phyloP scores from a whole-genome alignment of 2,797 vertebrate genomes.

The Monodelphis domestica region DNA sequence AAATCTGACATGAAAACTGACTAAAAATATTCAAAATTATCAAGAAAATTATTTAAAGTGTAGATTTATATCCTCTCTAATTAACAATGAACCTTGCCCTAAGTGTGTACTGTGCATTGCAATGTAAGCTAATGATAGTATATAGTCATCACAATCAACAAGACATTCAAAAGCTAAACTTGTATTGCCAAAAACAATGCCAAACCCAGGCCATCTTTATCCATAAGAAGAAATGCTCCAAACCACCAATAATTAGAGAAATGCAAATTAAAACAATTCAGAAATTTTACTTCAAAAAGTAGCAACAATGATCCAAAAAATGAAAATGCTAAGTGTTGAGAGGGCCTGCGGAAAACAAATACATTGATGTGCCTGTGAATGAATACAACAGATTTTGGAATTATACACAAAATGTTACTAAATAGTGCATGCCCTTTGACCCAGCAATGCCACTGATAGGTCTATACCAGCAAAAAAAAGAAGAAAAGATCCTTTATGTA shows the following conservation, averaged over 20 bases:
- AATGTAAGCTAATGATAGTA: constrained; percentile 37
- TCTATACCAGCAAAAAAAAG: not conserved
- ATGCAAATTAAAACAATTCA: not conserved
- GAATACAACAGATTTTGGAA: not conserved
- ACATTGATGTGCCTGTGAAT: not conserved
- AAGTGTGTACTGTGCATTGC: constrained; percentile 39
- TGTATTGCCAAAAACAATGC: not conserved
- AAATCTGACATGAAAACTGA: constrained; percentile 39
- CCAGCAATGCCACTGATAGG: too few relatives aligned
- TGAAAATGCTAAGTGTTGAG: not conserved
- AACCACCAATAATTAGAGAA: not conserved
- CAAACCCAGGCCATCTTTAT: not conserved
- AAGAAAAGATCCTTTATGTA: not conserved
- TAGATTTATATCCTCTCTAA: constrained; percentile 38
- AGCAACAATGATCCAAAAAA: not conserved
- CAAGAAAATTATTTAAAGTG: constrained; percentile 39
- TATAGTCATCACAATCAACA: constrained; percentile 32
- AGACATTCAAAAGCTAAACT: constrained; percentile 20
- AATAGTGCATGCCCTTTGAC: not conserved
- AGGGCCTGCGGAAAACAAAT: not conserved
- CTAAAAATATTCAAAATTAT: constrained; percentile 50
- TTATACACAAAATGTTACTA: not conserved
- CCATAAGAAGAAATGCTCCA: not conserved
- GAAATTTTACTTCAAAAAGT: not conserved
- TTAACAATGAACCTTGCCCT: constrained; percentile 51